phyloP scores from a whole-genome alignment of 2,113 vertebrate species.

The Cebidichthys violaceus region DNA sequence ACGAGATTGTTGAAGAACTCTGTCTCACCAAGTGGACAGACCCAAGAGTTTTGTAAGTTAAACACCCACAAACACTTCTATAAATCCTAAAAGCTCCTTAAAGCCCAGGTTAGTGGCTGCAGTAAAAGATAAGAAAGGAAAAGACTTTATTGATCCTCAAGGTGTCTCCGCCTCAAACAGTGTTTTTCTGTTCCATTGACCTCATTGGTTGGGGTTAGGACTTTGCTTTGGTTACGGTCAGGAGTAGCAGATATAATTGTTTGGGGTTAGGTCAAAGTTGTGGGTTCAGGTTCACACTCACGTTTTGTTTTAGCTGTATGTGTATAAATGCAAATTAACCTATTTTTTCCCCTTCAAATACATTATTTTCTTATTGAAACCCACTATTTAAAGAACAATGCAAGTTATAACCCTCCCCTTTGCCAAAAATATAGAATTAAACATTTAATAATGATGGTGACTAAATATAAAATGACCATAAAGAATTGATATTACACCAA shows the following conservation, averaged over 20 bases:
- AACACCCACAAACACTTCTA: not conserved
- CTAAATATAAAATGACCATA: not conserved
- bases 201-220: not conserved
- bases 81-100: not conserved
- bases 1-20: constrained; percentile 94
- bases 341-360: not conserved
- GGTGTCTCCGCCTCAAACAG: not conserved
- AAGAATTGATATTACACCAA: not conserved
- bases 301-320: not conserved
- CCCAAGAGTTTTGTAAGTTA: constrained; percentile 91
- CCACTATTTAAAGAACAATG: not conserved
- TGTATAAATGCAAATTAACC: not conserved
- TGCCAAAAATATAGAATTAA: not conserved
- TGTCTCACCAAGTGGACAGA: constrained; percentile 95
- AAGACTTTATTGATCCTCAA: rapidly evolving
- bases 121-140: not conserved
- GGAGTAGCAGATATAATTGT: not conserved
- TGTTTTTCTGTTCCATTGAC: not conserved
- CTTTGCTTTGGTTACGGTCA: no score
- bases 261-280: not conserved
- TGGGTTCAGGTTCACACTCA: not conserved
- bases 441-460: no score
- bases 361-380: not conserved
- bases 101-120: not conserved
- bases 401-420: not conserved